Conservation (phyloP, 2,113 vertebrate species). For the Chelonoidis abingdonii region DNA sequence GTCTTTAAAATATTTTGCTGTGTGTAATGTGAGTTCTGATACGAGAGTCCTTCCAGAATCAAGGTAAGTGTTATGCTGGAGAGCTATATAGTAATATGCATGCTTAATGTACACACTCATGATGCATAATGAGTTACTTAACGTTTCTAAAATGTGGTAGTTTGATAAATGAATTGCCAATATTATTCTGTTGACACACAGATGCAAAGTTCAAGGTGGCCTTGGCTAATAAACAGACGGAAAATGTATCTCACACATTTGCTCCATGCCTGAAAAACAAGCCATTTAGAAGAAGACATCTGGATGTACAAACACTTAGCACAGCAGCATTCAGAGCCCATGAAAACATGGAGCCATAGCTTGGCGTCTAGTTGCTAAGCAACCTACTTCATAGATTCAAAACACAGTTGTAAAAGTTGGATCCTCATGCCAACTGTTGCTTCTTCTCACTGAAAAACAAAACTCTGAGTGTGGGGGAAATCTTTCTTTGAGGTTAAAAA, state of each 20-base stretch:
- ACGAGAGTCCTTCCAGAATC: conserved; percentile 1
- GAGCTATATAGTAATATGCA: conserved; percentile 13
- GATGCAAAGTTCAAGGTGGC: conserved; percentile 65
- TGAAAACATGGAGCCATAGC: conserved; percentile 76
- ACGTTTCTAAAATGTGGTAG: conserved; percentile 22
- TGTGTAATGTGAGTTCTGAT: conserved; percentile 26
- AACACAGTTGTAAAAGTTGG: conserved; percentile 83
- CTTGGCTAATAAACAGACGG: conserved; percentile 70
- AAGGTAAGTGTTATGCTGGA: conserved; percentile 9
- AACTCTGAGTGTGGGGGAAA: conserved; percentile 23
- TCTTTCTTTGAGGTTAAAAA: conserved; percentile 46
- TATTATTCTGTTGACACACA: conserved; percentile 64
- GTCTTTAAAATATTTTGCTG: background rate
- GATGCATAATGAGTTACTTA: conserved; percentile 31
- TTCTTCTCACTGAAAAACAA: conserved; percentile 75
- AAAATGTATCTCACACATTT: conserved; percentile 77
- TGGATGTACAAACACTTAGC: conserved; percentile 71
- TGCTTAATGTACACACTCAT: conserved; percentile 19
- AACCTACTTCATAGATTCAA: conserved; percentile 78
- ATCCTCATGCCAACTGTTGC: conserved; percentile 67
- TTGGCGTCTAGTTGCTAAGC: conserved; percentile 80
- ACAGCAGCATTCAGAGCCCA: conserved; percentile 73
- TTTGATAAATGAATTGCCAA: conserved; percentile 70
- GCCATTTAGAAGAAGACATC: conserved; percentile 76
- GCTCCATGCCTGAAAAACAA: conserved; percentile 67